Base-by-base conservation (phyloP, 2,113 vertebrate genomes). In the Macroglossus sobrinus region DNA sequence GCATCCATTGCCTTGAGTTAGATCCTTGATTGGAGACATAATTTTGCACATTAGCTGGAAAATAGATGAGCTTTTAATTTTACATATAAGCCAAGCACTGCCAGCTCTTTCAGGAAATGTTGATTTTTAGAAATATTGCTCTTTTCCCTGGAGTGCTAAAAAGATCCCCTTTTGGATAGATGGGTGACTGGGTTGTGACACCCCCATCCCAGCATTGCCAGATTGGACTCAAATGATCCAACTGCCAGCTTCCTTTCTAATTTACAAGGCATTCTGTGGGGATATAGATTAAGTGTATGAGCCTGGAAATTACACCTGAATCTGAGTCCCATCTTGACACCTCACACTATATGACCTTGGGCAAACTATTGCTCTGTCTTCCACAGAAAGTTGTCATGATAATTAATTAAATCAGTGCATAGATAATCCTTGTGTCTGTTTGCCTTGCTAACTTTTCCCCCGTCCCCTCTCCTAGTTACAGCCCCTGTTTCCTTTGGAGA, bases 61-160 rank as follows among this genome's bases (percentile, higher is more conserved):
- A 96, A 96, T 79, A 78, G 71, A 84, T 38, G 45, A 91, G 24
- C 15, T 81, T 35, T 33, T 16, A 7, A 30, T 88, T 92, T 91
- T 97, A 71, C 5, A 43, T 68, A 24, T 4, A 74, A 81, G 40
- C 33, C 22, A n/a, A 75, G 15, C 16, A 43, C 19, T 69, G 68
- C 50, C 5, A 78, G 40, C 22, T 95, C 68, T 89, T 89, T n/a
- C 22, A 95, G 63, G 18, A 92, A 92, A 93, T 91, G 68, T 28
- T 79, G 69, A 63, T 79, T 86, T 94, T 84, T 94, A 87, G 68
- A 94, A 95, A 94, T 12, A 81, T 61, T 89, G 45, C 14, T 96
- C 7, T 93, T 93, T 92, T 64, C 47, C 15, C 24, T 91, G 75
- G 47, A 35, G 45, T 90, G 57, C 55, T 72, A 53, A 80, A 85